These are phyloP conservation scores for Antennarius maculatus DNA, from an alignment of 2,797 vertebrate genomes.

Conservation along the genomic window DNA sequence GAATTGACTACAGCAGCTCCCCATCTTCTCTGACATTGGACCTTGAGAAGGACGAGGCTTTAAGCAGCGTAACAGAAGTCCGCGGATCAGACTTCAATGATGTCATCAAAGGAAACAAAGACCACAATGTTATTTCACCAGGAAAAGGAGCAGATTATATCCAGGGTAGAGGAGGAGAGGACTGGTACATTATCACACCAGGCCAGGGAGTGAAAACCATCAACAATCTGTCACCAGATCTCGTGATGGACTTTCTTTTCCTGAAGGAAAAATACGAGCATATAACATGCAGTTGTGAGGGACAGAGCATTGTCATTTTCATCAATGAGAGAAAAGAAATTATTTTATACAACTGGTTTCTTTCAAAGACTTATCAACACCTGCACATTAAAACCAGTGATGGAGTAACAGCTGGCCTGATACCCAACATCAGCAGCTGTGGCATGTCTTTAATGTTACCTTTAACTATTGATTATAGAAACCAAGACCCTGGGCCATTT, in stretches of 20 bases:
- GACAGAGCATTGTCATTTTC: slow-evolving; percentile 3
- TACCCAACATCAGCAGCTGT: slow-evolving; percentile 23
- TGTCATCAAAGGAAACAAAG: slow-evolving; percentile 54
- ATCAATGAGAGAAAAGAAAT: neutral
- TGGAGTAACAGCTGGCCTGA: slow-evolving; percentile 56
- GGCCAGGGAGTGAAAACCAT: slow-evolving; percentile 60
- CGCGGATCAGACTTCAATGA: slow-evolving; percentile 42
- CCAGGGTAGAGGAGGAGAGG: slow-evolving; percentile 54
- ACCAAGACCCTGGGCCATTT: slow-evolving; percentile 14
- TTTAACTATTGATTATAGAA: slow-evolving; percentile 41
- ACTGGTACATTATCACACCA: slow-evolving; percentile 63
- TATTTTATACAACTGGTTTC: slow-evolving; percentile 56
- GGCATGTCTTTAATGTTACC: slow-evolving; percentile 16
- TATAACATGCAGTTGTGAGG: slow-evolving; percentile 30
- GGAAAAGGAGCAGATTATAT: slow-evolving; percentile 50
- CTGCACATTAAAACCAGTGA: slow-evolving; percentile 59
- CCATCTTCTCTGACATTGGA: slow-evolving; percentile 16
- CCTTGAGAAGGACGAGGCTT: slow-evolving; percentile 38
- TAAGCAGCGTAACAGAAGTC: slow-evolving; percentile 39
- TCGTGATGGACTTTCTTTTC: slow-evolving; percentile 43
- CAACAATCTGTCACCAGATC: slow-evolving; percentile 56
- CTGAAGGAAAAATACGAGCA: slow-evolving; percentile 42
- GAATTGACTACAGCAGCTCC: slow-evolving; percentile 55
- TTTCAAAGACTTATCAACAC: slow-evolving; percentile 48
- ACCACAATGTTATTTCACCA: slow-evolving; percentile 43